Conservation (phyloP, 1,140 invertebrate species). For the Battus philenor region DNA sequence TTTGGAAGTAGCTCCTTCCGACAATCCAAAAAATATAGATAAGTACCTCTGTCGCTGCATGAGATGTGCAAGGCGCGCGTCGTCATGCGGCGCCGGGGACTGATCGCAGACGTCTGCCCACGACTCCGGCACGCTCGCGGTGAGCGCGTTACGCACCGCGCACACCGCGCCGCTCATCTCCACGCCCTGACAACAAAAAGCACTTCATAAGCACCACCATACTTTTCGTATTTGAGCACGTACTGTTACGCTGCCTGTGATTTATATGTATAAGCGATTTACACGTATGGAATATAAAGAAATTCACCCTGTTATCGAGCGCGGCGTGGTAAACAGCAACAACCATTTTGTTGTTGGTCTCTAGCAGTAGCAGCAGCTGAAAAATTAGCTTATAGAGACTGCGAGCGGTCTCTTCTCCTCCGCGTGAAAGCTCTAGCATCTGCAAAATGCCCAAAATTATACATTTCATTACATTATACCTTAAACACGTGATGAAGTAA, state of each 20-base stretch:
- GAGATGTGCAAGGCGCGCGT: constrained; percentile 41
- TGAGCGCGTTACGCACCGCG: constrained; percentile 43
- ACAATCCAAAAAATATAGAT: too few relatives aligned
- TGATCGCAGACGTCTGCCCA: constrained; percentile 24
- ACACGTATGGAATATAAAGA: not conserved
- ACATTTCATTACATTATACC: not conserved
- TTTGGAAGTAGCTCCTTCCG: too few relatives aligned
- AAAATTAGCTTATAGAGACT: constrained; percentile 95
- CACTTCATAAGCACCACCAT: not conserved
- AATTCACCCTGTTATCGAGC: constrained; percentile 55
- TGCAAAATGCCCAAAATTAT: constrained; percentile 16
- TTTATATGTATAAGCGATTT: too few relatives aligned
- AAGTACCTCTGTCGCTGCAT: constrained; percentile 54
- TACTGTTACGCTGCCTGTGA: too few relatives aligned
- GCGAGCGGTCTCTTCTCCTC: constrained; percentile 79
- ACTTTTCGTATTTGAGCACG: too few relatives aligned
- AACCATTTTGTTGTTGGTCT: constrained; percentile 94
- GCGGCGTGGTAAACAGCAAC: constrained; percentile 74
- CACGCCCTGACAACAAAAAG: constrained; percentile 33
- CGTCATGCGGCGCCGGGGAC: constrained; percentile 44
- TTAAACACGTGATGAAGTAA: too few relatives aligned
- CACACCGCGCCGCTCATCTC: constrained; percentile 54
- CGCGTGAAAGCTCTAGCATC: constrained; percentile 49
- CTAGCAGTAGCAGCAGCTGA: constrained; percentile 92
- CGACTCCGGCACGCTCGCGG: constrained; percentile 30